Conservation (phyloP, 2,888 invertebrate species). For the Mythimna pallens region DNA sequence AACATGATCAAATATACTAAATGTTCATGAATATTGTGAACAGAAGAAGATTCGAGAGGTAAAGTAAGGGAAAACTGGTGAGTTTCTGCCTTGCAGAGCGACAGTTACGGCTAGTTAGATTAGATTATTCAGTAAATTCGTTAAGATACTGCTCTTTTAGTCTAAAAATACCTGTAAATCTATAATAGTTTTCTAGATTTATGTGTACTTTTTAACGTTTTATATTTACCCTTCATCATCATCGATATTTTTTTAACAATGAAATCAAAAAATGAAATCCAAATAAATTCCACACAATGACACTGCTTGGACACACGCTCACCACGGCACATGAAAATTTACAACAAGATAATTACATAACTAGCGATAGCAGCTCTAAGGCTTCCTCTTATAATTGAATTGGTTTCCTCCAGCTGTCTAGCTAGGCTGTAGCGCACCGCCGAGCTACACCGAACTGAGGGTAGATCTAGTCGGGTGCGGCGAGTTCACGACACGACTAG, state of each 20-base stretch:
- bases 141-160: neutral
- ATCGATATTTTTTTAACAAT: neutral
- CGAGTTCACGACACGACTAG: constrained; percentile 13
- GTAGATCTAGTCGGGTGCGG: constrained; percentile 13
- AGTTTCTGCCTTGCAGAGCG: too few species aligned
- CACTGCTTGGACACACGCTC: neutral
- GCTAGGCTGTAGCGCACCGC: neutral
- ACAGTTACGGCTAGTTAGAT: neutral
- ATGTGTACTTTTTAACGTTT: too few species aligned
- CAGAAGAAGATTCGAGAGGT: neutral
- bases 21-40: constrained; percentile 10
- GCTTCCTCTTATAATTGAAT: constrained; percentile 65
- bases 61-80: neutral
- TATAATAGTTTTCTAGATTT: too few species aligned
- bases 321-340: constrained; percentile 44
- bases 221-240: neutral
- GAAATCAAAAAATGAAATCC: neutral
- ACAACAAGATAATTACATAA: constrained; percentile 54
- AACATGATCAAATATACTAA: neutral
- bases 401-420: constrained; percentile 43
- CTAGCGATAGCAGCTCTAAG: constrained; percentile 57
- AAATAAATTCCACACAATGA: neutral
- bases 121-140: neutral
- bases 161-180: too few species aligned
- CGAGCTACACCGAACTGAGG: constrained; percentile 21